Conservation (phyloP, 1,140 invertebrate genomes). For the Chlorops oryzae region DNA sequence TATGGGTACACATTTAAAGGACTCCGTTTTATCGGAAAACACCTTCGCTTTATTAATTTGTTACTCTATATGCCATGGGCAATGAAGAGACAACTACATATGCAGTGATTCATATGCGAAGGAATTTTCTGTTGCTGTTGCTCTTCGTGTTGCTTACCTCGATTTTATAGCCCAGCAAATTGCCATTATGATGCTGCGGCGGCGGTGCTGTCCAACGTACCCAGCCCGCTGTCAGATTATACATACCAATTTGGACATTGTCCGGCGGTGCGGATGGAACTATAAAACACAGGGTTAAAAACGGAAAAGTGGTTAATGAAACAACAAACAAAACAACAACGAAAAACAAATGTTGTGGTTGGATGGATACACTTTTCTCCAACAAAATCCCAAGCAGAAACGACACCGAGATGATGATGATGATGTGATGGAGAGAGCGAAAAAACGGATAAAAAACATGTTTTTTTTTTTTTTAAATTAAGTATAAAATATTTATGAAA, state of each 20-base stretch:
- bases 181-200: constrained; percentile 71
- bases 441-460: too few relatives aligned
- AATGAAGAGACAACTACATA: too few relatives aligned
- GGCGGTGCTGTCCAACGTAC: constrained; percentile 77
- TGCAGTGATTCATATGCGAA: neutral
- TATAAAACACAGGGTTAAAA: constrained; percentile 43
- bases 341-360: too few relatives aligned
- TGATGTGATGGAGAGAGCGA: too few relatives aligned
- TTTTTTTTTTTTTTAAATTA: too few relatives aligned
- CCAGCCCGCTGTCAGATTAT: constrained; percentile 67
- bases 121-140: neutral
- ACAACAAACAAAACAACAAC: too few relatives aligned
- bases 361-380: too few relatives aligned
- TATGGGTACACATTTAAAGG: neutral
- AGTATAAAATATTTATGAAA: too few relatives aligned
- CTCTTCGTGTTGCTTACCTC: constrained; percentile 24
- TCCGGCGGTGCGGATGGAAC: constrained; percentile 75
- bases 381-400: too few relatives aligned
- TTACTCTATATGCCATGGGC: too few relatives aligned
- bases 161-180: constrained; percentile 76
- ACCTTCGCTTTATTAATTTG: constrained; percentile 9
- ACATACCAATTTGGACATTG: constrained; percentile 74
- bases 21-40: neutral
- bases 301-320: too few relatives aligned
- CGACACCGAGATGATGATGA: too few relatives aligned